Base-by-base conservation (phyloP, 2,888 invertebrate species). In the Acleris holmiana region DNA sequence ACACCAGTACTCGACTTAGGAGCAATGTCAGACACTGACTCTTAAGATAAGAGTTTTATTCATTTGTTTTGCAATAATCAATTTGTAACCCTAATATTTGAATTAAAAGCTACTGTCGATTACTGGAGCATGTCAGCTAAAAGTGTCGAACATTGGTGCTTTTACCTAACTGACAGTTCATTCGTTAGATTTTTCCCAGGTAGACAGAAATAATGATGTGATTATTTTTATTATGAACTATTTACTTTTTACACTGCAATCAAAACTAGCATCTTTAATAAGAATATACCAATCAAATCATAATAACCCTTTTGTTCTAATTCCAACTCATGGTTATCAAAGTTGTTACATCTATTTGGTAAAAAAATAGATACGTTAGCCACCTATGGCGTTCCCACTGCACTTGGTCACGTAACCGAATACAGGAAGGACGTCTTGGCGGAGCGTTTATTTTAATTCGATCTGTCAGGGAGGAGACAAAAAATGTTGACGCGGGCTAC, bases 401-500 rank as follows among this genome's bases (percentile, higher is more conserved):
- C 87, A 84, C 78, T 82, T 81, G 82, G 77, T 86, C 89, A 86
- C 89, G 91, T 86, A 91, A 90, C 91, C 86, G 88, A 91, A 92
- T 89, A 91, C 86, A 88, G 85, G 86, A 84, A 86, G 85, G 86
- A 89, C 86, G 89, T 85, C 82, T 85, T 90, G 89, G 89, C 89
- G 84, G 78, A 89, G 84, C 92, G 90, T 91, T 92, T 92, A 92
- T 91, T 91, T 90, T 92, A 92, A 92, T 92, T 91, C 84, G 91
- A 91, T 89, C 90, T 92, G 92, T 92, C 92, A 91, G 91, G 35
- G 13, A 82, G 80, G 83, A 83, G 80, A 83, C 82, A 89, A 90
- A 92, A 90, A 91, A 90, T 73, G 53, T 76, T 79, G 79, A 80
- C 71, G 76, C 71, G 78, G 80, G 90, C 91, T 91, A 90, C 90